These are phyloP conservation scores for Gavialis gangeticus DNA, from an alignment of 2,113 vertebrate genomes.

Conservation along the genomic window DNA sequence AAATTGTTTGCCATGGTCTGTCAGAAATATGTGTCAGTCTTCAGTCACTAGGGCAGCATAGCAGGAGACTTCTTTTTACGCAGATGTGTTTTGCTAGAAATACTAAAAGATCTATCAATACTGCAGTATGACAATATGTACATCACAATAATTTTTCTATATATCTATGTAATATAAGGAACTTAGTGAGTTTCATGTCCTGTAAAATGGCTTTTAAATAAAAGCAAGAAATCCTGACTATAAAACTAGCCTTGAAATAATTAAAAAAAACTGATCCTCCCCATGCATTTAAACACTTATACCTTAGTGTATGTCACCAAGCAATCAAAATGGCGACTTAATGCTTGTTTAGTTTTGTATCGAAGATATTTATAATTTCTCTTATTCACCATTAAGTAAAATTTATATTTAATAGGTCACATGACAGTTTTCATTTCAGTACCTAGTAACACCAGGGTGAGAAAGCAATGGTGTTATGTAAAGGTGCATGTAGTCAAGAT, in stretches of 20 bases:
- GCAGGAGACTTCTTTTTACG: background rate
- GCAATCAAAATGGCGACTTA: background rate
- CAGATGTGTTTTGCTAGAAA: background rate
- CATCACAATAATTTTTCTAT: background rate
- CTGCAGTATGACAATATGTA: background rate
- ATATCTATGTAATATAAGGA: background rate
- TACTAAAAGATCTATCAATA: background rate
- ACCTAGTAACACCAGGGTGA: background rate
- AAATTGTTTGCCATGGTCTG: background rate
- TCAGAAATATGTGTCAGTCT: background rate
- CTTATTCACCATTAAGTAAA: background rate
- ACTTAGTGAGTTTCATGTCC: background rate
- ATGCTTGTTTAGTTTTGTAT: background rate
- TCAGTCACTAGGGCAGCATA: background rate
- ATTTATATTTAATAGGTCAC: background rate
- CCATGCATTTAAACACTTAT: background rate
- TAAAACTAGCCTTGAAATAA: background rate
- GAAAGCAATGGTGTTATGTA: background rate
- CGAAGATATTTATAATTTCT: background rate
- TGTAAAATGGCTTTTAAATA: background rate
- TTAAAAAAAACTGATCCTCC: background rate
- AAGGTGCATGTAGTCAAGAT: background rate
- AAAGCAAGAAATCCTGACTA: background rate
- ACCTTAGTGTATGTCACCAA: background rate
- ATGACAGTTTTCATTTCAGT: background rate